Conservation (phyloP, 2,113 vertebrate genomes). For the Zootoca vivipara region DNA sequence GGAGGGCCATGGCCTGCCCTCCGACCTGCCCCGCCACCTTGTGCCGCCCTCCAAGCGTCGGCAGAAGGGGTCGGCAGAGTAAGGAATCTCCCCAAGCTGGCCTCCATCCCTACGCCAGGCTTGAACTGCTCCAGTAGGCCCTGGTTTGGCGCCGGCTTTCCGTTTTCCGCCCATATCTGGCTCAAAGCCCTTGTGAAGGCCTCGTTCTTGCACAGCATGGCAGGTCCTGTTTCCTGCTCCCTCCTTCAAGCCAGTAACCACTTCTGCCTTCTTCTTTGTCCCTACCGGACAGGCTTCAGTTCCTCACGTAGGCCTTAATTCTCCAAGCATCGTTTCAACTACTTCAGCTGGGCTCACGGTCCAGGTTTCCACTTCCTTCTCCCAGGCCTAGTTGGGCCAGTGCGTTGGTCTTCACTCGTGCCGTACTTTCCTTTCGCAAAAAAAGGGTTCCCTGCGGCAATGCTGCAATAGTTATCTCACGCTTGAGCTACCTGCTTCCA, state of each 20-base stretch:
- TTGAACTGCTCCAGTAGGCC: not conserved
- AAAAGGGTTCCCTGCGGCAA: not conserved
- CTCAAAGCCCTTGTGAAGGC: not conserved
- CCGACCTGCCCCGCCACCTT: conserved; percentile 85
- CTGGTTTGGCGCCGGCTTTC: not conserved
- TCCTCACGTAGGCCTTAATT: not conserved
- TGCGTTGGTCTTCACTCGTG: not conserved
- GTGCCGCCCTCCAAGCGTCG: conserved; percentile 91
- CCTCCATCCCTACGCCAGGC: not conserved
- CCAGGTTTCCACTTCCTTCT: not conserved
- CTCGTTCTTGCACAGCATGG: not conserved
- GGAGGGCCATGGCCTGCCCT: conserved; percentile 88
- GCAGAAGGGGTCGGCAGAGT: conserved; percentile 86
- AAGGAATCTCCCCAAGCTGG: conserved; percentile 18
- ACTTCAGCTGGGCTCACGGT: no score
- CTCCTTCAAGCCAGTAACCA: not conserved
- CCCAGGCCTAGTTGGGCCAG: not conserved
- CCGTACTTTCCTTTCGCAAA: not conserved
- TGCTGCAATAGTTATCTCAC: not conserved
- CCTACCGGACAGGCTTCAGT: not conserved
- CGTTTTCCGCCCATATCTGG: not conserved
- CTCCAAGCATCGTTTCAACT: no score
- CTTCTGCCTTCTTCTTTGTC: not conserved
- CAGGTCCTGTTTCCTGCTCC: not conserved
- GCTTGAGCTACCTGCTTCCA: no score